A percentile compares a stretch with the other conserved stretches of the same genome.
These are phyloP conservation scores for Opisthograptis luteolata DNA, from an alignment of 2,888 invertebrate genomes.

Conservation along the genomic window DNA sequence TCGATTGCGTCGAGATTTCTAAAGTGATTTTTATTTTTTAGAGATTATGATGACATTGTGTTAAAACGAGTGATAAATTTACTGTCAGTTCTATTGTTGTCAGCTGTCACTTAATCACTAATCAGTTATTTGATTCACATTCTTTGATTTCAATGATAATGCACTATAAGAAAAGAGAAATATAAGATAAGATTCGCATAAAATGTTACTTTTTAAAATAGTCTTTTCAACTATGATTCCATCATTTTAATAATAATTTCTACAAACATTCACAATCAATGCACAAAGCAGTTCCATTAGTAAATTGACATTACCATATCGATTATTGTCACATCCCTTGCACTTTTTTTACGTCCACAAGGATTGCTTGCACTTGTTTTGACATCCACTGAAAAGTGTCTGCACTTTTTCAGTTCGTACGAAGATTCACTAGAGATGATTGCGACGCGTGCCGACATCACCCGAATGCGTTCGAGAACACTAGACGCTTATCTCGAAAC, in stretches of 20 bases:
- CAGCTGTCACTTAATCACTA: constrained; percentile 14
- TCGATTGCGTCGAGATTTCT: constrained; percentile 64
- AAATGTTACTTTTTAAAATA: too few relatives aligned
- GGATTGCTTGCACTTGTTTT: neutral
- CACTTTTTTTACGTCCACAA: too few relatives aligned
- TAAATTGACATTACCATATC: too few relatives aligned
- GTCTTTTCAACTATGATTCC: too few relatives aligned
- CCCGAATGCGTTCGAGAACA: constrained; percentile 19
- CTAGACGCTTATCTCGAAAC: constrained; percentile 19
- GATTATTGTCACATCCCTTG: too few relatives aligned
- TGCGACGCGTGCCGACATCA: constrained; percentile 12
- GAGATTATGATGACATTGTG: constrained; percentile 34
- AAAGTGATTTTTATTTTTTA: constrained; percentile 54
- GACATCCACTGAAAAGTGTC: neutral
- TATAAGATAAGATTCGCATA: too few relatives aligned
- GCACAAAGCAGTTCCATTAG: too few relatives aligned
- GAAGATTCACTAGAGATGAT: constrained; percentile 1
- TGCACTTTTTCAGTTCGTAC: neutral
- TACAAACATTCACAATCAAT: too few relatives aligned
- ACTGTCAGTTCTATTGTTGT: constrained; percentile 4
- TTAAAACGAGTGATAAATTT: constrained; percentile 18
- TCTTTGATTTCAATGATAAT: too few relatives aligned
- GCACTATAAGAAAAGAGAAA: too few relatives aligned
- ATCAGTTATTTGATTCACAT: constrained; percentile 18
- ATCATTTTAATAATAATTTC: too few relatives aligned